Evolutionary conservation across 2,113 vertebrate species (phyloP).

Genomic region (Callorhinus ursinus): DNA sequence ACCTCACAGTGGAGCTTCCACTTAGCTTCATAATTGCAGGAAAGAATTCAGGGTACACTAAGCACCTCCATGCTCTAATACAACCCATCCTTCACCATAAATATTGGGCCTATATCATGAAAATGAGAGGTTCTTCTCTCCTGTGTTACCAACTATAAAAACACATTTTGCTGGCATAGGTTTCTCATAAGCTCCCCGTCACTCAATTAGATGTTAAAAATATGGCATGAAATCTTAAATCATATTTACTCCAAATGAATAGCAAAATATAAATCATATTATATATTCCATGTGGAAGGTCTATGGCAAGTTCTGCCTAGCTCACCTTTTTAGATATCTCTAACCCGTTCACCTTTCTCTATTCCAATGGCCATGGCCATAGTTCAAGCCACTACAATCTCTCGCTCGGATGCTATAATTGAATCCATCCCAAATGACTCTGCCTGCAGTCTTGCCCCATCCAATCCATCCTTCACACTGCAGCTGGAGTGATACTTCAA

Average conservation of each 20-base stretch:
- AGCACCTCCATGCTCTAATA: not conserved
- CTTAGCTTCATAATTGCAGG: not conserved
- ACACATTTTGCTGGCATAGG: not conserved
- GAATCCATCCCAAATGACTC: not conserved
- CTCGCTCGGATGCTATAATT: not conserved
- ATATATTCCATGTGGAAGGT: constrained; percentile 8
- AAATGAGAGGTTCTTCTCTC: not conserved
- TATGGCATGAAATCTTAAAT: not conserved
- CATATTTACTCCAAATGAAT: not conserved
- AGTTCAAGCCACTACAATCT: not conserved
- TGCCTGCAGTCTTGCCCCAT: not conserved
- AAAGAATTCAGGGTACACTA: not conserved
- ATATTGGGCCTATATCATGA: not conserved
- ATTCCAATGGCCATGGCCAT: not conserved
- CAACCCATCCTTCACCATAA: not conserved
- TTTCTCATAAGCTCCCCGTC: not conserved
- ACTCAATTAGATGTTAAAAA: constrained; percentile 44
- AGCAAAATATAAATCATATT: not conserved
- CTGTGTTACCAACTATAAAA: constrained; percentile 6
- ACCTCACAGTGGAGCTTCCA: not conserved
- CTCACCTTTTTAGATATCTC: not conserved
- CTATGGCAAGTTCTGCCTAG: not conserved
- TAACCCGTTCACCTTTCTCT: not conserved
- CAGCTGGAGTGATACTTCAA: not conserved
- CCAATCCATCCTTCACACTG: not conserved